Evolutionary conservation across 2,888 invertebrate genomes (phyloP).

Genomic region (Melitaea athalia): DNA sequence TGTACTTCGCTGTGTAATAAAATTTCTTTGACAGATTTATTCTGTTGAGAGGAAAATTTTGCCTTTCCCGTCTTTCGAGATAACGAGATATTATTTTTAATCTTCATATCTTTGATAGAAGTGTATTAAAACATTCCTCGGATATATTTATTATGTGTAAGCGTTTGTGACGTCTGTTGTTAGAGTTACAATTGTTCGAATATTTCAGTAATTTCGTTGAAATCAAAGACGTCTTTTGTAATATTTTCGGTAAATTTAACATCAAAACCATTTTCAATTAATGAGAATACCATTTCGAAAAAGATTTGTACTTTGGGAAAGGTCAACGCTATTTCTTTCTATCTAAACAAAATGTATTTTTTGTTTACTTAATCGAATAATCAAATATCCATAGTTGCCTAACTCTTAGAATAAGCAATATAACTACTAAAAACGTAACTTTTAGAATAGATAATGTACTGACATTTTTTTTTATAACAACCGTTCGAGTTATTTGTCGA

Average conservation of each 20-base stretch:
- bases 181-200: not conserved
- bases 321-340: no score
- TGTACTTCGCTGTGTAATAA: conserved; percentile 19
- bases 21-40: conserved; percentile 23
- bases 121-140: not conserved
- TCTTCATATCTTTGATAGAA: not conserved
- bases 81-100: conserved; percentile 11
- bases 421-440: no score
- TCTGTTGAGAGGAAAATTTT: conserved; percentile 17
- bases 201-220: not conserved
- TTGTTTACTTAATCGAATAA: no score
- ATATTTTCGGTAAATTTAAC: not conserved
- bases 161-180: not conserved
- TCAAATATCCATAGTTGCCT: no score
- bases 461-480: no score
- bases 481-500: no score
- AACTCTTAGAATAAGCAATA: no score
- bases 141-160: not conserved
- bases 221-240: not conserved
- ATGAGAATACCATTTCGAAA: no score
- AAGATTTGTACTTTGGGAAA: no score
- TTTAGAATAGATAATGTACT: no score
- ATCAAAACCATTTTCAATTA: no score
- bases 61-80: conserved; percentile 9
- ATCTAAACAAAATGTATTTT: no score